Conservation (phyloP, 1,140 invertebrate species). For the Adoxophyes honmai region DNA sequence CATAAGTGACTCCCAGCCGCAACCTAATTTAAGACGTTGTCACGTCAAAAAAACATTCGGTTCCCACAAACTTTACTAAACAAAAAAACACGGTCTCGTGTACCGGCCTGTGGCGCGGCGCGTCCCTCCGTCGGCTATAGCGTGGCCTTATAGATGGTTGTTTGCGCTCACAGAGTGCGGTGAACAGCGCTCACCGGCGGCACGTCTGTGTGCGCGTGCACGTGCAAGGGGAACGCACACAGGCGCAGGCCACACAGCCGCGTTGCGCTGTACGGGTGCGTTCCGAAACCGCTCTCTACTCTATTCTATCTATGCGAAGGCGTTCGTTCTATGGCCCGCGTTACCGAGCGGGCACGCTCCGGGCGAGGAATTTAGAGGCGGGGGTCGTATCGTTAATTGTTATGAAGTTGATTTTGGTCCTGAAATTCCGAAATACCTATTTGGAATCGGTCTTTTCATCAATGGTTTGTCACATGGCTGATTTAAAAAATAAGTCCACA, state of each 20-base stretch:
- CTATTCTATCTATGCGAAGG: slow-evolving; percentile 77
- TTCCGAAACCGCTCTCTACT: slow-evolving; percentile 76
- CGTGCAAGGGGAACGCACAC: slow-evolving; percentile 29
- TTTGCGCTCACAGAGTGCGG: slow-evolving; percentile 77
- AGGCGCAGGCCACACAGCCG: slow-evolving; percentile 32
- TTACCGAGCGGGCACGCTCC: slow-evolving; percentile 66
- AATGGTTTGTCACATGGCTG: neutral
- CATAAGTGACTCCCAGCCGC: too few species aligned
- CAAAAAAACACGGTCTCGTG: neutral
- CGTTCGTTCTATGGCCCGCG: slow-evolving; percentile 64
- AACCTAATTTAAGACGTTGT: too few species aligned
- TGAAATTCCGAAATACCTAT: slow-evolving; percentile 76
- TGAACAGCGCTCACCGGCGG: slow-evolving; percentile 74
- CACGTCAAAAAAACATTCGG: too few species aligned
- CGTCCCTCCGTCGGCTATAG: slow-evolving; percentile 73
- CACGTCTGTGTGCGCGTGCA: slow-evolving; percentile 58
- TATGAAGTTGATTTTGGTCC: slow-evolving; percentile 76
- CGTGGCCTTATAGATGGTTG: slow-evolving; percentile 77
- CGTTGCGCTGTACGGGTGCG: slow-evolving; percentile 56
- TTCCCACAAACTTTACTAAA: neutral
- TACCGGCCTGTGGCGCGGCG: slow-evolving; percentile 50
- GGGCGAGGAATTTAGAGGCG: slow-evolving; percentile 75
- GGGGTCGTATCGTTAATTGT: slow-evolving; percentile 77
- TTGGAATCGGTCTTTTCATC: slow-evolving; percentile 71
- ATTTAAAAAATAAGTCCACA: neutral